Evolutionary conservation across 2,113 vertebrate genomes (phyloP).

Genomic region (Pterocles gutturalis): DNA sequence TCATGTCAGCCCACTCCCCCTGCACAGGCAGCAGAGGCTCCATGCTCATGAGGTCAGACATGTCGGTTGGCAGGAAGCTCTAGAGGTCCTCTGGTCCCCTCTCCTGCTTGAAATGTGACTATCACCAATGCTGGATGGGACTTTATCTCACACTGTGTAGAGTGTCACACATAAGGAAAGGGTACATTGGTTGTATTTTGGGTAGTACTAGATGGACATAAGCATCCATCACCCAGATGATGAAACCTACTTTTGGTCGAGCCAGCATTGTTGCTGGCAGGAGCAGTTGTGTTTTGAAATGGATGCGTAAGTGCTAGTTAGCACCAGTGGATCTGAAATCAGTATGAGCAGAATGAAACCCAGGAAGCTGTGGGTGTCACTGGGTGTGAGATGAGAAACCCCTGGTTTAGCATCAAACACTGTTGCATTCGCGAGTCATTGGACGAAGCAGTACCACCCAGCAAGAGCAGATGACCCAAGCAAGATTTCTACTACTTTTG

Average conservation of each 20-base stretch:
- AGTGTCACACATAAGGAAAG: not conserved
- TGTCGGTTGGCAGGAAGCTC: not conserved
- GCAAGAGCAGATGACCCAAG: not conserved
- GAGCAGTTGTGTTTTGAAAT: not conserved
- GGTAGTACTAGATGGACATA: too few species aligned
- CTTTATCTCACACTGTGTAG: not conserved
- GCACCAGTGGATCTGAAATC: not conserved
- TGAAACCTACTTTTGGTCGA: not conserved
- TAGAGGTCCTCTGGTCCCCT: not conserved
- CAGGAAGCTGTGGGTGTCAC: not conserved
- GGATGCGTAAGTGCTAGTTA: not conserved
- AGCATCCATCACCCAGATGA: not conserved
- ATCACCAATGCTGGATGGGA: fast-evolving
- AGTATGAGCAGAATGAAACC: not conserved
- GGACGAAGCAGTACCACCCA: not conserved
- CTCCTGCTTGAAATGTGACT: not conserved
- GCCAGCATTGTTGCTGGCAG: not conserved
- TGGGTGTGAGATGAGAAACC: not conserved
- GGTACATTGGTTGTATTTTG: not conserved
- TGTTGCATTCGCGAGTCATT: not conserved
- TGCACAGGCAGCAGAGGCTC: not conserved
- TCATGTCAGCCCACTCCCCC: not conserved
- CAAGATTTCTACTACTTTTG: not conserved
- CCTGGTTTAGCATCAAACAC: not conserved
- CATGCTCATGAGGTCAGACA: not conserved